These are phyloP conservation scores for Hassar affinis DNA, from an alignment of 2,113 vertebrate species.

Conservation along the genomic window DNA sequence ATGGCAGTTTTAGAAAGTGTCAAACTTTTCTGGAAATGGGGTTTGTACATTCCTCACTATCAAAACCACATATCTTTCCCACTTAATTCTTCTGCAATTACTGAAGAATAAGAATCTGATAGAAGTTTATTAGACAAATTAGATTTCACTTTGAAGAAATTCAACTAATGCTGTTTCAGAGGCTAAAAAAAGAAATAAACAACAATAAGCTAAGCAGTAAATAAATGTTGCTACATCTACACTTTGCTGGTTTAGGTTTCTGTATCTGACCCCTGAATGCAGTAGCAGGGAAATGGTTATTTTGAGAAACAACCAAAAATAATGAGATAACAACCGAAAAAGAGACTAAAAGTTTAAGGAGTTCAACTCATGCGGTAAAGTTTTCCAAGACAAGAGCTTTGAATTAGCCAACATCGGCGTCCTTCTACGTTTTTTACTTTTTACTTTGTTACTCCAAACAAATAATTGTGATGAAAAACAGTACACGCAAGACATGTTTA, in stretches of 20 bases:
- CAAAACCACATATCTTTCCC: not conserved
- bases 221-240: not conserved
- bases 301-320: not conserved
- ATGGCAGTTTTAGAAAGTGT: too few species aligned
- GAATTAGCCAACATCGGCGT: not conserved
- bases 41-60: not conserved
- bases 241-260: not conserved
- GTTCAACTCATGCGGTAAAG: not conserved
- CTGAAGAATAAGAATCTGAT: not conserved
- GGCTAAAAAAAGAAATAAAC: not conserved
- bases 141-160: not conserved
- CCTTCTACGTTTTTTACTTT: not conserved
- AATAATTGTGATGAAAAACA: not conserved
- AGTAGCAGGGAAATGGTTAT: not conserved
- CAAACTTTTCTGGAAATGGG: too few species aligned
- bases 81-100: not conserved
- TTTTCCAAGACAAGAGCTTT: not conserved
- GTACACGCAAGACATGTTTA: conserved; percentile 8
- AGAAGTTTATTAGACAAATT: not conserved
- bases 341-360: not conserved
- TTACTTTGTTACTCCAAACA: not conserved
- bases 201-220: not conserved
- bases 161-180: not conserved
- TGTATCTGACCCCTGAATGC: not conserved
- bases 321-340: not conserved